A percentile compares a stretch with the other conserved stretches of the same genome.
phyloP scores from a whole-genome alignment of 2,797 vertebrate species.

The Pyrocephalus nanus region DNA sequence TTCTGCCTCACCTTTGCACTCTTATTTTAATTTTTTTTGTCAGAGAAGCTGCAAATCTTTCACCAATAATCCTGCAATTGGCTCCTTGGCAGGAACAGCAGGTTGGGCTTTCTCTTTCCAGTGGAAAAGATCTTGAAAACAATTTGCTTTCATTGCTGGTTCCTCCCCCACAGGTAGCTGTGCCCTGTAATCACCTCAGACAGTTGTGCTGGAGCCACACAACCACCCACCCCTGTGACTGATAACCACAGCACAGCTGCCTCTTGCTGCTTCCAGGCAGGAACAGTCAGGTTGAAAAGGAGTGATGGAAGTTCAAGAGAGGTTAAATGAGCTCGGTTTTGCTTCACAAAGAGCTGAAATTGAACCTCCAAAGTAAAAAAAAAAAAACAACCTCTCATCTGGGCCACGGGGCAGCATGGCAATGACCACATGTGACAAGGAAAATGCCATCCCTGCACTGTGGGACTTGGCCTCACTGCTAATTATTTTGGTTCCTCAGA shows the following conservation, averaged over 20 bases:
- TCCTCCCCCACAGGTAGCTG: constrained; percentile 10
- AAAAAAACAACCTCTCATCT: not conserved
- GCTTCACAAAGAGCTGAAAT: not conserved
- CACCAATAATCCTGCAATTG: not conserved
- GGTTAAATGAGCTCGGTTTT: not conserved
- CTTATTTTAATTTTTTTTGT: not conserved
- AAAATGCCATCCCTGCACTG: not conserved
- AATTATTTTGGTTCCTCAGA: not conserved
- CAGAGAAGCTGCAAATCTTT: not conserved
- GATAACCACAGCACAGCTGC: constrained; percentile 13
- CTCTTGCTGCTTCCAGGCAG: not conserved
- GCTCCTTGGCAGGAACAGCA: not conserved
- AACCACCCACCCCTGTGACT: not conserved
- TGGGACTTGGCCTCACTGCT: not conserved
- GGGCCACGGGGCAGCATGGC: not conserved
- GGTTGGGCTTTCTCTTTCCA: not conserved
- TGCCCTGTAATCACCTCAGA: constrained; percentile 12
- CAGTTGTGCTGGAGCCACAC: not conserved
- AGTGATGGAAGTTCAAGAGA: not conserved
- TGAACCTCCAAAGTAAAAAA: too few species aligned
- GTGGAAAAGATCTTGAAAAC: not conserved
- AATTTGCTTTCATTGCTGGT: constrained; percentile 15
- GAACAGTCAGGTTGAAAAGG: not conserved
- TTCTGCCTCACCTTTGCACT: not conserved
- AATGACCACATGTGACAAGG: not conserved